phyloP scores from a whole-genome alignment of 2,113 vertebrate genomes.

The Fregata magnificens region DNA sequence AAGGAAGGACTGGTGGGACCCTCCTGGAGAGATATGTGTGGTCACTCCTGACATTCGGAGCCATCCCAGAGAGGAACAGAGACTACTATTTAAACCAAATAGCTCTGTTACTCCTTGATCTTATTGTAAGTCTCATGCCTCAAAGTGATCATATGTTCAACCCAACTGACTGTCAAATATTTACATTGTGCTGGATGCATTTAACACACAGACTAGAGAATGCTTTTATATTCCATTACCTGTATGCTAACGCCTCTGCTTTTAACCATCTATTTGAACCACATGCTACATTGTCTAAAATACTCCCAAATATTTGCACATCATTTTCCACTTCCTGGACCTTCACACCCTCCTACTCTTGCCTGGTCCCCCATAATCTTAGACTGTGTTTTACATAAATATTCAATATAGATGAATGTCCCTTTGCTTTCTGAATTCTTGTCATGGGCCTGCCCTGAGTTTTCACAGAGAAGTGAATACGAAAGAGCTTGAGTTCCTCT shows the following conservation, averaged over 20 bases:
- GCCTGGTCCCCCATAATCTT: neutral
- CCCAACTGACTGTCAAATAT: neutral
- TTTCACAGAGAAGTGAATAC: slow-evolving; percentile 82
- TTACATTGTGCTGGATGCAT: neutral
- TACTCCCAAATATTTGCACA: neutral
- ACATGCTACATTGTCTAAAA: neutral
- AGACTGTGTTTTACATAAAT: neutral
- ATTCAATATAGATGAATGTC: neutral
- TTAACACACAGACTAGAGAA: neutral
- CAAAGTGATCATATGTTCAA: neutral
- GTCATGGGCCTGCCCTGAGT: neutral
- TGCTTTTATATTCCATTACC: neutral
- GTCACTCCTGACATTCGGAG: neutral
- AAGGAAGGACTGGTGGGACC: neutral
- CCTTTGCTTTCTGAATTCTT: slow-evolving; percentile 16
- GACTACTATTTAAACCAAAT: neutral
- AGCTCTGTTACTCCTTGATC: neutral
- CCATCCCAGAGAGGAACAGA: neutral
- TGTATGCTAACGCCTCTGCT: neutral
- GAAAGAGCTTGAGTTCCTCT: slow-evolving; percentile 83
- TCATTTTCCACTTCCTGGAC: neutral
- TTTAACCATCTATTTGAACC: neutral
- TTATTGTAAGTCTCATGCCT: neutral
- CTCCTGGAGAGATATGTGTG: neutral
- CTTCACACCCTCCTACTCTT: neutral